phyloP scores from a whole-genome alignment of 1,140 invertebrate species.

The Mya arenaria region DNA sequence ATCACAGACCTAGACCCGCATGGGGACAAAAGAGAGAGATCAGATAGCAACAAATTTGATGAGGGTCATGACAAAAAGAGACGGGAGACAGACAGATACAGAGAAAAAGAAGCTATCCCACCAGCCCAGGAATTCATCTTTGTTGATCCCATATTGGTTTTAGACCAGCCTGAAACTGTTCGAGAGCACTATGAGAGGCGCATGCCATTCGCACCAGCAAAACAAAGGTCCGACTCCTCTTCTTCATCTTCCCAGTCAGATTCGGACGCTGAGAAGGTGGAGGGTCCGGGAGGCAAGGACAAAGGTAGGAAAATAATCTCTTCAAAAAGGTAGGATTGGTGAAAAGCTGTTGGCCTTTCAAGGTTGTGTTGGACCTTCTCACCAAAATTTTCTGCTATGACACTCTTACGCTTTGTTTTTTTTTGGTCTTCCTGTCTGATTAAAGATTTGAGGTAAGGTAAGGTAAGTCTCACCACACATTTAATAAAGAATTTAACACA shows the following conservation, averaged over 20 bases:
- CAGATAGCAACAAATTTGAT: conserved; percentile 21
- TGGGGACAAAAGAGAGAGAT: conserved; percentile 7
- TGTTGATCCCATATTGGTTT: background rate
- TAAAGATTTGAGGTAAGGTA: too few relatives aligned
- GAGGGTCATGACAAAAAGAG: conserved; percentile 21
- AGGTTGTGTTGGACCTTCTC: too few relatives aligned
- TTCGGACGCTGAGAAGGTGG: conserved; percentile 28
- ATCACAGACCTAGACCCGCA: background rate
- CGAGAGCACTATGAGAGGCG: conserved; percentile 7
- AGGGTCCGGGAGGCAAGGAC: too few relatives aligned
- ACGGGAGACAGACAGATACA: conserved; percentile 9
- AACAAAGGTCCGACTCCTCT: conserved; percentile 29
- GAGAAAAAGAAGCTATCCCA: conserved; percentile 20
- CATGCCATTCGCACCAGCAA: conserved; percentile 11
- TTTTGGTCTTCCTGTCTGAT: too few relatives aligned
- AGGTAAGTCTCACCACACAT: too few relatives aligned
- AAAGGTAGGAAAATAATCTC: too few relatives aligned
- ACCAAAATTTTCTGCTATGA: too few relatives aligned
- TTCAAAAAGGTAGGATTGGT: too few relatives aligned
- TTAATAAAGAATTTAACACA: too few relatives aligned
- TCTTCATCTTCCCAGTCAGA: conserved; percentile 51
- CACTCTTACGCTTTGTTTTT: too few relatives aligned
- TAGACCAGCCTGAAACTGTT: background rate
- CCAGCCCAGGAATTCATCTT: conserved; percentile 42
- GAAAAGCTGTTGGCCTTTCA: too few relatives aligned